A percentile compares a stretch with the other conserved stretches of the same genome.
Conservation (phyloP, 1,140 invertebrate genomes). For the Heliconius hewitsoni region DNA sequence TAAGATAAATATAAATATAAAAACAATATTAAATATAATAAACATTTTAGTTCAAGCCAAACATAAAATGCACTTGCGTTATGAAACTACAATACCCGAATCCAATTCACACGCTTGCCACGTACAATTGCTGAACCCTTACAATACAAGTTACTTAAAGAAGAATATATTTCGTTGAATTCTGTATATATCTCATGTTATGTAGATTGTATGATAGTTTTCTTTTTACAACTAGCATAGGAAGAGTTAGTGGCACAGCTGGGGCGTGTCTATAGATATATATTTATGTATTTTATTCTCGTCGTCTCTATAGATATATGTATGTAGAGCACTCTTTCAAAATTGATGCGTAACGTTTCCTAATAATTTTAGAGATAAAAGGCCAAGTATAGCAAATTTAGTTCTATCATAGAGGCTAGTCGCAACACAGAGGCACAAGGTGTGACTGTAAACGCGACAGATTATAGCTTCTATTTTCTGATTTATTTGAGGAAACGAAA, state of each 20-base stretch:
- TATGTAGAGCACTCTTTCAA: too few species aligned
- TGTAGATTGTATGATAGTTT: slow-evolving; percentile 7
- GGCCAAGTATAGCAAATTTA: too few species aligned
- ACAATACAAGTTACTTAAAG: slow-evolving; percentile 22
- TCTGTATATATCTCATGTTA: not conserved
- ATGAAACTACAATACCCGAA: not conserved
- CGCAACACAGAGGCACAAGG: too few species aligned
- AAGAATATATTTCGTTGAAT: slow-evolving; percentile 11
- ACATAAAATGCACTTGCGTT: slow-evolving; percentile 1
- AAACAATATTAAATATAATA: not conserved
- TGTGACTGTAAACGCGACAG: too few species aligned
- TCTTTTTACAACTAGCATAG: not conserved
- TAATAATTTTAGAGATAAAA: too few species aligned
- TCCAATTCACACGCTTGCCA: slow-evolving; percentile 14
- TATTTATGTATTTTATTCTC: not conserved
- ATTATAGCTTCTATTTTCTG: too few species aligned
- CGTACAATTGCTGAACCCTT: slow-evolving; percentile 24
- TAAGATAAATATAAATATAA: not conserved
- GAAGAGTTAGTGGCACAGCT: not conserved
- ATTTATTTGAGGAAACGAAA: too few species aligned
- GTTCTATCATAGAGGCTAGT: too few species aligned
- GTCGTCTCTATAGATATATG: not conserved
- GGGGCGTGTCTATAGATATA: not conserved
- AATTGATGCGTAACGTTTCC: too few species aligned
- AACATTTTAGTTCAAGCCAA: not conserved